phyloP scores from a whole-genome alignment of 2,888 invertebrate genomes.

The Rhimphoctona megacephalus region DNA sequence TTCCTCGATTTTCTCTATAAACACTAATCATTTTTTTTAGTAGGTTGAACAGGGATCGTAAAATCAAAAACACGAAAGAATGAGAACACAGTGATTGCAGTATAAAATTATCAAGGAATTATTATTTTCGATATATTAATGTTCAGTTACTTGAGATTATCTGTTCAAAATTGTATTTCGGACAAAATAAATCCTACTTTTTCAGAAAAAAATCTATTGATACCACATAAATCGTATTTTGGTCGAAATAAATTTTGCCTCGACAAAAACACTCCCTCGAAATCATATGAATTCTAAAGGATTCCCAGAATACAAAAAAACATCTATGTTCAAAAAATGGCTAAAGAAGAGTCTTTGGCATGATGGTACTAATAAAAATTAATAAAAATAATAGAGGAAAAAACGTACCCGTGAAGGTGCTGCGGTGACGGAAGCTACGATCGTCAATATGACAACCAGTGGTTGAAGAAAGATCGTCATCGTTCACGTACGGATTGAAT shows the following conservation, averaged over 20 bases:
- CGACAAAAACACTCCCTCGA: too few species aligned
- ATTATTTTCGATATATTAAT: background rate
- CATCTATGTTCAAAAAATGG: background rate
- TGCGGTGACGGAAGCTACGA: conserved; percentile 65
- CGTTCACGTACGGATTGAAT: conserved; percentile 5
- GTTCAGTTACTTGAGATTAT: too few species aligned
- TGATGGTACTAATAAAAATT: background rate
- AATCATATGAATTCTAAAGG: too few species aligned
- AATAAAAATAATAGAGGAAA: conserved; percentile 3
- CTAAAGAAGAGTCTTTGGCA: too few species aligned
- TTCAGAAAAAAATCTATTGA: too few species aligned
- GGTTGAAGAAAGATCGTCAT: conserved; percentile 61
- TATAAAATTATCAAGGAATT: background rate
- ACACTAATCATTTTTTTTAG: background rate
- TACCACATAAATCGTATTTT: background rate
- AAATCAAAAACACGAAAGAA: background rate
- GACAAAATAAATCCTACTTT: too few species aligned
- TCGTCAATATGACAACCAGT: conserved; percentile 65
- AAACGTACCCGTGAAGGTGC: conserved; percentile 74
- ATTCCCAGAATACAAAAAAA: too few species aligned
- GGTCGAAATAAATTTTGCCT: too few species aligned
- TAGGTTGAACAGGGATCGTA: background rate
- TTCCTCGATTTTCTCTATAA: background rate
- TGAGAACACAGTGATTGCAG: background rate
- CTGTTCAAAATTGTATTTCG: too few species aligned